These are phyloP conservation scores for Pangasius larnaudii DNA, from an alignment of 2,797 vertebrate species.

Conservation along the genomic window DNA sequence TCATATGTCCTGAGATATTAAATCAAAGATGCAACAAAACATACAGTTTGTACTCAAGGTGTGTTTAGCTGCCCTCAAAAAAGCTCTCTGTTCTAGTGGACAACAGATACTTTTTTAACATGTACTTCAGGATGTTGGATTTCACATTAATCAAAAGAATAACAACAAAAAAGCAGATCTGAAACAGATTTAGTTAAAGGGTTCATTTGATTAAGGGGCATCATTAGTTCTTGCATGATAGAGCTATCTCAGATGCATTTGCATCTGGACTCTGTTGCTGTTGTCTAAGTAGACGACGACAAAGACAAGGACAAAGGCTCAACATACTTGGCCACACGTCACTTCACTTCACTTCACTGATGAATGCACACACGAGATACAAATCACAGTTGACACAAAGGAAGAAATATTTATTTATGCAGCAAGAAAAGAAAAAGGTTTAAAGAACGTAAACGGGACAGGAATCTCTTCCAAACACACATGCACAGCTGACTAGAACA, in stretches of 20 bases:
- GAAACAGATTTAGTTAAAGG: not conserved
- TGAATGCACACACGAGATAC: not conserved
- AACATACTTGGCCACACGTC: no score
- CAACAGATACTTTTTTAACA: not conserved
- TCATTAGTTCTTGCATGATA: no score
- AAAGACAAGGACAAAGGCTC: no score
- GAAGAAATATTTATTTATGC: not conserved
- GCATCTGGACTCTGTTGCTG: not conserved
- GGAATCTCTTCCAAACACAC: no score
- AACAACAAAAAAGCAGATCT: not conserved
- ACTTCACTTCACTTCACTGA: no score
- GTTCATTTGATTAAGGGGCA: not conserved
- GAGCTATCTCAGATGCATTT: not conserved
- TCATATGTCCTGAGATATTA: not conserved
- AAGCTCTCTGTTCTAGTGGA: not conserved
- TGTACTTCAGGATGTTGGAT: not conserved
- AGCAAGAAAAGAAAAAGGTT: not conserved
- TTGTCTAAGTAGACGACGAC: not conserved
- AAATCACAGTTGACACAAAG: not conserved
- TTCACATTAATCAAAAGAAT: not conserved
- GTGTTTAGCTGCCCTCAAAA: not conserved
- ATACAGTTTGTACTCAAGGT: not conserved
- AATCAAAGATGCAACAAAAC: not conserved
- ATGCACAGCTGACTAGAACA: not conserved
- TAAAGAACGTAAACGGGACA: not conserved